Percentiles rank a stretch among this genome's conserved stretches.
Evolutionary conservation across 2,888 invertebrate species (phyloP).

Genomic region (Rugalucina vietnamica): DNA sequence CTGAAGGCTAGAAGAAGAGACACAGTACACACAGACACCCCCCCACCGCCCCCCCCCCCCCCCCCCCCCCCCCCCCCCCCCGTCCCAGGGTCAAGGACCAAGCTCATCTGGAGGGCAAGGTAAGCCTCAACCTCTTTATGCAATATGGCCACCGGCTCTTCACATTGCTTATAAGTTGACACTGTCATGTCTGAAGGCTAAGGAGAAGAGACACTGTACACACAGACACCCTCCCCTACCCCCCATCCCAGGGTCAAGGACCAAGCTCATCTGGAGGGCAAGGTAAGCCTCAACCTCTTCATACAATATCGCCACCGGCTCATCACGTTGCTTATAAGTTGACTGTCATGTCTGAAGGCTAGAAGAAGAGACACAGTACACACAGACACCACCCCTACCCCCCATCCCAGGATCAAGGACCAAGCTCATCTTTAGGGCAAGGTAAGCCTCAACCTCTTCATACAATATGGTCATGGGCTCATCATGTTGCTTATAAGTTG

Average conservation of each 20-base stretch:
- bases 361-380: neutral
- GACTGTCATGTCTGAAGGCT: neutral
- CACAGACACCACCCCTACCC: neutral
- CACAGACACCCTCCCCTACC: neutral
- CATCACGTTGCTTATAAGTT: no score
- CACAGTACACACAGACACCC: neutral
- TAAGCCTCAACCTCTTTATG: no score
- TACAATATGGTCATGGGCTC: no score
- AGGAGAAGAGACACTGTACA: neutral
- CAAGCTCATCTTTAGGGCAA: neutral
- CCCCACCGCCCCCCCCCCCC: no score
- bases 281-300: no score
- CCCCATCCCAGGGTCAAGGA: neutral
- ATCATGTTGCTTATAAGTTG: no score
- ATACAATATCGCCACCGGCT: no score
- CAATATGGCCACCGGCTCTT: no score
- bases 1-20: neutral
- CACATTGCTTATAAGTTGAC: no score
- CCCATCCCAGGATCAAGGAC: neutral
- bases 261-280: neutral
- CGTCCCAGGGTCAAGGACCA: neutral
- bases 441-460: no score
- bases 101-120: neutral
- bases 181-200: neutral
- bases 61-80: neutral